phyloP scores from a whole-genome alignment of 2,888 invertebrate genomes.

The Mesodorylaimus sp. region DNA sequence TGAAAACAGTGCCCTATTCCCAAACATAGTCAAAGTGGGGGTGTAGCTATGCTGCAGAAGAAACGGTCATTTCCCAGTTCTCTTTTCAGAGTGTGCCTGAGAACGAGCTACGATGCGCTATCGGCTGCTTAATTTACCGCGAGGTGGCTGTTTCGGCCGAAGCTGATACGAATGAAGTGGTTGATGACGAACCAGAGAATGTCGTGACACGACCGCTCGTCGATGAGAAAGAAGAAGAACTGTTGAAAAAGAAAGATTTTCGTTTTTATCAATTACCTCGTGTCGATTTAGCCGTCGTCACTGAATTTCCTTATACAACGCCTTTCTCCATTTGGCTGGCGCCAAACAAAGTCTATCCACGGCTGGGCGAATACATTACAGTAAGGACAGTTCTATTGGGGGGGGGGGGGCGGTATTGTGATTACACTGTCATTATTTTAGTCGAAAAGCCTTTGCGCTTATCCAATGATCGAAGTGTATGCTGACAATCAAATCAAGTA shows the following conservation, averaged over 20 bases:
- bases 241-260: constrained; percentile 22
- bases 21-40: too few species aligned
- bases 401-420: too few species aligned
- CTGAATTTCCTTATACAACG: constrained; percentile 33
- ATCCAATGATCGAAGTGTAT: constrained; percentile 36
- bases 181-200: too few species aligned
- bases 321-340: constrained; percentile 35
- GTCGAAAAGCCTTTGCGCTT: constrained; percentile 33
- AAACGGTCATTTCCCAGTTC: background rate
- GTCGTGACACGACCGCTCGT: background rate
- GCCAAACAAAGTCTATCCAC: constrained; percentile 34
- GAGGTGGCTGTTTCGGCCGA: constrained; percentile 14
- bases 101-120: constrained; percentile 28
- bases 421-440: constrained; percentile 14
- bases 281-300: constrained; percentile 32
- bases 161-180: constrained; percentile 18
- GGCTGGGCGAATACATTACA: constrained; percentile 31
- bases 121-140: constrained; percentile 31
- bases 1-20: too few species aligned
- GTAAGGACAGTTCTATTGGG: constrained; percentile 18
- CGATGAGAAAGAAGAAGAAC: background rate
- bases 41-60: too few species aligned
- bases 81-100: background rate
- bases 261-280: constrained; percentile 31
- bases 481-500: constrained; percentile 31